These are phyloP conservation scores for Pangasius mekongensis DNA, from an alignment of 2,797 vertebrate genomes.

Conservation along the genomic window DNA sequence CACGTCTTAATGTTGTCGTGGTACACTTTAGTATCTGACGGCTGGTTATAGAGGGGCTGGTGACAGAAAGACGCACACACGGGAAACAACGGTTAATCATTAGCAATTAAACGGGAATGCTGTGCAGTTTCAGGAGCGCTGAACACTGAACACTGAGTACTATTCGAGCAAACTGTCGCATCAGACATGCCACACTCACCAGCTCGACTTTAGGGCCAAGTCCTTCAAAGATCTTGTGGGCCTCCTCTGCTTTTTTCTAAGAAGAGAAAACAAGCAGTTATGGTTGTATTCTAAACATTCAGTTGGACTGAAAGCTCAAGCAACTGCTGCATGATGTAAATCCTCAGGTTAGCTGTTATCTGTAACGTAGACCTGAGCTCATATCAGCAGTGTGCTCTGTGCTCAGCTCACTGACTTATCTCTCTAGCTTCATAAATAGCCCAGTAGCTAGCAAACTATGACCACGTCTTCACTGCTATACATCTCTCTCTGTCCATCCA, in stretches of 20 bases:
- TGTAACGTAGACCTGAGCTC: background rate
- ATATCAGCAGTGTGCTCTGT: background rate
- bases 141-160: background rate
- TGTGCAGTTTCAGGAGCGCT: background rate
- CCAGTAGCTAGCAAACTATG: background rate
- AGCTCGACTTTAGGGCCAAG: conserved; percentile 96
- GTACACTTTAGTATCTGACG: conserved; percentile 98
- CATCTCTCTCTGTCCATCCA: background rate
- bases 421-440: background rate
- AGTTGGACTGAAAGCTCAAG: background rate
- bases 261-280: background rate
- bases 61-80: conserved; percentile 54
- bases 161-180: background rate
- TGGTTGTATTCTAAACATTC: background rate
- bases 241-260: conserved; percentile 99
- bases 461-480: background rate
- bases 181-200: conserved; percentile 74
- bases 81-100: conserved; percentile 52
- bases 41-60: conserved; percentile 97
- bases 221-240: conserved; percentile 97
- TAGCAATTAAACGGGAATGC: conserved; percentile 38
- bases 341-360: too few relatives aligned
- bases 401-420: background rate
- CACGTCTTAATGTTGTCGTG: conserved; percentile 99
- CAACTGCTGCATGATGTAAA: background rate